Evolutionary conservation across 2,113 vertebrate species (phyloP), one percentile per base, ranked within the genome.

Genomic region (Hemicordylus capensis): DNA sequence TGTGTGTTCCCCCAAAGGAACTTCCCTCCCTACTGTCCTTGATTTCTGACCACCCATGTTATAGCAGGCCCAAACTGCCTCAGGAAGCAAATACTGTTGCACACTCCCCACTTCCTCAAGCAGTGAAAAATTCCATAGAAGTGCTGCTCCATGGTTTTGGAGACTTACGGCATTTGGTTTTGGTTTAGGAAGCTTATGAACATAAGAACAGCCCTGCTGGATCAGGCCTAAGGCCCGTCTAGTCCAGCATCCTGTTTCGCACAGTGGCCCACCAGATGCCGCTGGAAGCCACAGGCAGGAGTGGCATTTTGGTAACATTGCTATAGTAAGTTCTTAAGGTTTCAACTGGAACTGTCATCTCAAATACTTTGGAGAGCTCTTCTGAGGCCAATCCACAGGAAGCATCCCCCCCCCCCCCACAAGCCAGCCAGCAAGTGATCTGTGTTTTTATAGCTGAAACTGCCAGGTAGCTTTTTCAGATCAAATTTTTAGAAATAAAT

Each of bases 281-380:
- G n/a, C n/a, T n/a, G n/a, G n/a, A n/a, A n/a, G n/a, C n/a, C n/a
- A n/a, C n/a, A n/a, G n/a, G n/a, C n/a, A n/a, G n/a, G n/a, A n/a
- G n/a, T n/a, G n/a, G n/a, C n/a, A n/a, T n/a, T n/a, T n/a, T n/a
- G n/a, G n/a, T n/a, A n/a, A 67, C 6, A 69, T 48, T 81, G 63
- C n/a, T 51, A 6, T 24, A 34, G 24, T 81, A 24, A 39, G 46
- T 39, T 22, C 26, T 81, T 12, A 1, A 84, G 26, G 15, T 51
- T 76, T 51, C 70, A 34, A 61, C 39, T 61, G 59, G 56, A 64
- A 64, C 7, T 63, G 44, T 19, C 56, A 63, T 15, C 81, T 75
- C 44, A 84, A 84, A 84, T 81, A 56, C 51, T 39, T 66, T 34
- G 28, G 61, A 70, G 37, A 70, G 24, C 79, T 81, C 51, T 37